phyloP scores from a whole-genome alignment of 2,888 invertebrate genomes.

The Poecilobothrus nobilitatus region DNA sequence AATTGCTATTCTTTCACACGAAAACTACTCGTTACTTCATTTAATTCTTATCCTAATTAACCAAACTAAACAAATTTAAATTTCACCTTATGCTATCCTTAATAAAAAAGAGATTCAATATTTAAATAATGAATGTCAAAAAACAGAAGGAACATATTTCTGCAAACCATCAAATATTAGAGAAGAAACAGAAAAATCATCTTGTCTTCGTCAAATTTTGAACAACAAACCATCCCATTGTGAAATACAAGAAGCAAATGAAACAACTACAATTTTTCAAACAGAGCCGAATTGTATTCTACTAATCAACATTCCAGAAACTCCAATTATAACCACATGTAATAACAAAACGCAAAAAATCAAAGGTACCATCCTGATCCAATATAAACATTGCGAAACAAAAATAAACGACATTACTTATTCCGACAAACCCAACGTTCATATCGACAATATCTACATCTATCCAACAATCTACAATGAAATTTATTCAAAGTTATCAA shows the following conservation, averaged over 20 bases:
- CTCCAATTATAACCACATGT: conserved; percentile 10
- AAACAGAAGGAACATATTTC: conserved; percentile 14
- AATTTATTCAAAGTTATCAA: too few species aligned
- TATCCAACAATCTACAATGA: too few species aligned
- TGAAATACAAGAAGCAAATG: conserved; percentile 10
- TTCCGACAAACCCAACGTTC: too few species aligned
- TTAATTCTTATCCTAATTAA: conserved; percentile 13
- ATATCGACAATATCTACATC: too few species aligned
- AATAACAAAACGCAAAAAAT: neutral
- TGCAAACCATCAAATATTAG: conserved; percentile 9
- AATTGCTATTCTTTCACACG: conserved; percentile 12
- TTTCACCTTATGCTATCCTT: conserved; percentile 11
- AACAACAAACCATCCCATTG: conserved; percentile 11
- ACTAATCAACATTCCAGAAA: neutral
- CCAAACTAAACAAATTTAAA: conserved; percentile 16
- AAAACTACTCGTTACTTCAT: conserved; percentile 14
- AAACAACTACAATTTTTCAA: conserved; percentile 10
- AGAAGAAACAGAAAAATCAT: conserved; percentile 12
- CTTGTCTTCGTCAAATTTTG: conserved; percentile 14
- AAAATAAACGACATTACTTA: too few species aligned
- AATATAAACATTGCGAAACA: too few species aligned
- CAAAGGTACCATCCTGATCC: too few species aligned
- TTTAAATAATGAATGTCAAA: conserved; percentile 12
- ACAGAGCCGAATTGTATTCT: conserved; percentile 15
- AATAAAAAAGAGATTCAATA: conserved; percentile 16